Evolutionary conservation across 1,140 invertebrate species (phyloP), one percentile per base, ranked within the genome.

Genomic region (Anoplophora glabripennis): DNA sequence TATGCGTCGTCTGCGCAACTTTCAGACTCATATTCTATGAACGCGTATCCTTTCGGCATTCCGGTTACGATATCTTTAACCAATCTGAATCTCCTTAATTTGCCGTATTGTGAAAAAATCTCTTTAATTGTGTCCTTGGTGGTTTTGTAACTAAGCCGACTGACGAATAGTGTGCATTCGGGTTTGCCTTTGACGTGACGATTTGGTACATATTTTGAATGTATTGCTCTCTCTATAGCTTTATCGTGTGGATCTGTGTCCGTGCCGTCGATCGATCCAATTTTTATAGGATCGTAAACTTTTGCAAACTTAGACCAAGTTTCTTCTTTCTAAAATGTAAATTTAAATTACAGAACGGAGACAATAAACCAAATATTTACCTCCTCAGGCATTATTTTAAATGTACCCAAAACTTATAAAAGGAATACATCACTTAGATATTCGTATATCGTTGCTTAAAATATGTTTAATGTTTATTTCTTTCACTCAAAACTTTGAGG

Each of bases 251-350:
- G 88, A 51, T 86, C 83, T 4, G 78, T 83, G 72, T 94, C 92
- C 14, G 91, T 94, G 1, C 90, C 86, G 80, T 93, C 90, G 17
- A 93, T 92, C 66, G 89, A 92, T 7, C 89, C 90, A 63, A 85
- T 85, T 79, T 86, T 86, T 37, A 88, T 76, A 9, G 86, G 85
- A 72, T 88, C 81, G 61, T 88, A 88, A 37, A 77, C 72, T 63
- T 76, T 79, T 7, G 81, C 79, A 68, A 76, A 80, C 12, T 79
- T 77, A 35, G 72, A 78, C 82, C 82, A 84, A 34, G 28, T 28
- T 54, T 54, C 52, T 9, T 9, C 10, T 33, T 54, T 54, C 12
- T 8, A 28, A 28, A 28, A 28, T 28, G 21, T 28, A 28, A 28
- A 2, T 28, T 3, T 3, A 28, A 28, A 3, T 28, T 28, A 28